Evolutionary conservation across 1,140 invertebrate species (phyloP).

Genomic region (Thaumatotibia leucotreta): DNA sequence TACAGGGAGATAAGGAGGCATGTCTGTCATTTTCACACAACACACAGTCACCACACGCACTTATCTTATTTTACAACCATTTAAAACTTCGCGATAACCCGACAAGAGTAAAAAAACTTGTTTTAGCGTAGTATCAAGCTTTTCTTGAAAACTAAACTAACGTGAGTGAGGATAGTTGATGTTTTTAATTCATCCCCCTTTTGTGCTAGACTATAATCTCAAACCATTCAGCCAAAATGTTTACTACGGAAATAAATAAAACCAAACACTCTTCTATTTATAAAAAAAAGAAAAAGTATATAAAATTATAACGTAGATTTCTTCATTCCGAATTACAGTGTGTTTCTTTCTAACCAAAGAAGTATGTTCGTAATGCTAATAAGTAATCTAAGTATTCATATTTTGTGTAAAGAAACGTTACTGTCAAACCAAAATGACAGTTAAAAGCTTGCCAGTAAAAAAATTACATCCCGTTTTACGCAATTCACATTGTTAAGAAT

Average conservation of each 20-base stretch:
- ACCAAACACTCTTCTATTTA: too few relatives aligned
- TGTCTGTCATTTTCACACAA: constrained; percentile 71
- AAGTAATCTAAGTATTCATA: not conserved
- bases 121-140: not conserved
- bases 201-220: not conserved
- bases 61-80: not conserved
- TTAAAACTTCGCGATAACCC: not conserved
- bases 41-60: constrained; percentile 41
- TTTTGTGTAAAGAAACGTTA: not conserved
- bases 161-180: not conserved
- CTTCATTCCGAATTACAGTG: too few relatives aligned
- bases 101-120: not conserved
- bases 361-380: too few relatives aligned
- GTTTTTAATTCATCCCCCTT: not conserved
- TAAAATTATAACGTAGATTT: not conserved
- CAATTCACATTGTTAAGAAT: too few relatives aligned
- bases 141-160: constrained; percentile 2
- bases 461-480: too few relatives aligned
- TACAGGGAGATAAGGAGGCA: constrained; percentile 67
- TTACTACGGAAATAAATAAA: too few relatives aligned
- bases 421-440: not conserved
- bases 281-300: too few relatives aligned
- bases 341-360: too few relatives aligned
- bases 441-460: not conserved
- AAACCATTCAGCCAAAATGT: not conserved